A percentile compares a stretch with the other conserved stretches of the same genome.
These are phyloP conservation scores for Blomia tropicalis DNA, from an alignment of 2,888 invertebrate genomes.

Conservation along the genomic window DNA sequence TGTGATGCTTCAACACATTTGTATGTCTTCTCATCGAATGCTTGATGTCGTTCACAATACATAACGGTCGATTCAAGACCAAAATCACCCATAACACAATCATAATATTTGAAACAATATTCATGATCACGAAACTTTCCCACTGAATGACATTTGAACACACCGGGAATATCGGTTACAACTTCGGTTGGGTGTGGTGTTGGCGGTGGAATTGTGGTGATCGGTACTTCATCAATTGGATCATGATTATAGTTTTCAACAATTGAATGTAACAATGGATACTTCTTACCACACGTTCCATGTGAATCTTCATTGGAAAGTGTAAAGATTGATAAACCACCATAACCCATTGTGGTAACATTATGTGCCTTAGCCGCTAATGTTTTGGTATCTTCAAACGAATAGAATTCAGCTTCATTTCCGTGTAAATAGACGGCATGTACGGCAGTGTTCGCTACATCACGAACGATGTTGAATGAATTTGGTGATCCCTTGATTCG, in stretches of 20 bases:
- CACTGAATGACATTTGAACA: background rate
- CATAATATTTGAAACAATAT: slow-evolving; percentile 11
- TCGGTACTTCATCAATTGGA: background rate
- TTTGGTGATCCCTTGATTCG: background rate
- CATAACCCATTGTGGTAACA: slow-evolving; percentile 10
- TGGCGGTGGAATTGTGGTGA: background rate
- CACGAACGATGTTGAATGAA: background rate
- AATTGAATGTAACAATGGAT: slow-evolving; percentile 16
- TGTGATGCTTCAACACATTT: slow-evolving; percentile 1
- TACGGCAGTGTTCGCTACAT: slow-evolving; percentile 7
- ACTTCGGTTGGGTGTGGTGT: background rate
- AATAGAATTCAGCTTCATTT: background rate
- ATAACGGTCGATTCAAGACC: background rate
- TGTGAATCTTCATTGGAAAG: slow-evolving; percentile 20
- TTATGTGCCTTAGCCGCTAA: background rate
- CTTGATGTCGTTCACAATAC: background rate
- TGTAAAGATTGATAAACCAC: slow-evolving; percentile 16
- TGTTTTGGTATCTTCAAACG: slow-evolving; percentile 4
- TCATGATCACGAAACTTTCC: slow-evolving; percentile 3
- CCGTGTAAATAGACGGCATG: slow-evolving; percentile 6
- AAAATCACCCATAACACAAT: slow-evolving; percentile 4
- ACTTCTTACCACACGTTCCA: slow-evolving; percentile 18
- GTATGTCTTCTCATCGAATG: background rate
- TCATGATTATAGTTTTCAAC: background rate
- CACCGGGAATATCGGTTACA: background rate